Evolutionary conservation across 2,797 vertebrate genomes (phyloP).

Genomic region (Enteromius anoplus): DNA sequence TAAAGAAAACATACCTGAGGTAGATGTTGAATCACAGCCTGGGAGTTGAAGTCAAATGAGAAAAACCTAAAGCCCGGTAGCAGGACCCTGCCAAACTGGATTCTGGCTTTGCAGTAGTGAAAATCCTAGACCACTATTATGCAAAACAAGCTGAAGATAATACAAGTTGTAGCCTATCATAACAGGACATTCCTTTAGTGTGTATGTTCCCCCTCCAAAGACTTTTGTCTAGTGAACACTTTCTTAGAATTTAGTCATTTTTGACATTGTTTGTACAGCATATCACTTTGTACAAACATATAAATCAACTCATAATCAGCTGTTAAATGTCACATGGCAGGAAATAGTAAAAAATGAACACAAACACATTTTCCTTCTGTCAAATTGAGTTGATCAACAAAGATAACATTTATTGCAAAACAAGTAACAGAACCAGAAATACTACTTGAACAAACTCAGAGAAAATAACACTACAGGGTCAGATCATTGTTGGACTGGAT

Average conservation of each 20-base stretch:
- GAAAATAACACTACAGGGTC: background rate
- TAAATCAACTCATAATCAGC: background rate
- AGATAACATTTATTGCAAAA: background rate
- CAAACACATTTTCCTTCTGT: background rate
- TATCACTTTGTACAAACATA: background rate
- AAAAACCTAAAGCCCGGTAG: background rate
- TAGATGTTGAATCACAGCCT: background rate
- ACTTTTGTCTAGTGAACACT: background rate
- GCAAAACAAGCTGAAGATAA: background rate
- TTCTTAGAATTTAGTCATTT: background rate
- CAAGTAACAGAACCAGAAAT: background rate
- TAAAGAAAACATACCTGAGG: slow-evolving; percentile 1
- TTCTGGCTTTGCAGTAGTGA: background rate
- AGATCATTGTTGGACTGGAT: no score
- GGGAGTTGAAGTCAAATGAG: background rate
- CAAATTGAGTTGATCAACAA: background rate
- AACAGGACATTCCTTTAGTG: background rate
- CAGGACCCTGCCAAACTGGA: slow-evolving; percentile 22
- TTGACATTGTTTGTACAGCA: background rate
- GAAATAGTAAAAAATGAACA: background rate
- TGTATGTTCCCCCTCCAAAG: no score
- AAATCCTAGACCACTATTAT: background rate
- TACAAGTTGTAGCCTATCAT: background rate
- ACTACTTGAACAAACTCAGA: background rate
- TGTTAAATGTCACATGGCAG: background rate